phyloP scores from a whole-genome alignment of 2,113 vertebrate genomes.

The Rhombomys opimus region DNA sequence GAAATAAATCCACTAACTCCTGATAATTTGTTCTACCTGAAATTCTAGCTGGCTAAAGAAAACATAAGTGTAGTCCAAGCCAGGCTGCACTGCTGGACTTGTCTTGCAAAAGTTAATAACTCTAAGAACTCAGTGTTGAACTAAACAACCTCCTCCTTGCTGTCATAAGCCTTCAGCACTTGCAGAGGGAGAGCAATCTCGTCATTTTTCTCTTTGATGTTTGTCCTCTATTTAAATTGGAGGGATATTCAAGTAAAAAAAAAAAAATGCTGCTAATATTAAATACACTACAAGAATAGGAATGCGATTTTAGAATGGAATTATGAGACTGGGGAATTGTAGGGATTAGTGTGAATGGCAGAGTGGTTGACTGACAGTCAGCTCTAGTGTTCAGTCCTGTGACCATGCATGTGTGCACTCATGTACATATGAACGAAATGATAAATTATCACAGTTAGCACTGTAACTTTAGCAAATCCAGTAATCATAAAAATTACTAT shows the following conservation, averaged over 20 bases:
- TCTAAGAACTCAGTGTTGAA: not conserved
- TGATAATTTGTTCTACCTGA: not conserved
- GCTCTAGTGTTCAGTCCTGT: not conserved
- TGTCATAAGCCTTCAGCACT: not conserved
- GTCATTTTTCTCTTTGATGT: not conserved
- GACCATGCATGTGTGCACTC: no score
- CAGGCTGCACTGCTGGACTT: not conserved
- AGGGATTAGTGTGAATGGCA: not conserved
- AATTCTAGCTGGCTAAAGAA: not conserved
- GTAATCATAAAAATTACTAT: not conserved
- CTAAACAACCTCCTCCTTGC: not conserved
- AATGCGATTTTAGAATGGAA: not conserved
- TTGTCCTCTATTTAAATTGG: not conserved
- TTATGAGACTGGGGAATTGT: not conserved
- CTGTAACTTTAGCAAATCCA: not conserved
- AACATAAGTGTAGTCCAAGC: not conserved
- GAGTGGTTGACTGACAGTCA: not conserved
- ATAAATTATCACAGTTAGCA: not conserved
- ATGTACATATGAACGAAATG: not conserved
- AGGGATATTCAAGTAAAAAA: not conserved
- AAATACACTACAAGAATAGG: not conserved
- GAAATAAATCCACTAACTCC: not conserved
- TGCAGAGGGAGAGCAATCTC: not conserved
- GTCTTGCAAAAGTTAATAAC: not conserved
- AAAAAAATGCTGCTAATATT: not conserved